Conservation (phyloP, 2,888 invertebrate species). For the Galerucella calmariensis region DNA sequence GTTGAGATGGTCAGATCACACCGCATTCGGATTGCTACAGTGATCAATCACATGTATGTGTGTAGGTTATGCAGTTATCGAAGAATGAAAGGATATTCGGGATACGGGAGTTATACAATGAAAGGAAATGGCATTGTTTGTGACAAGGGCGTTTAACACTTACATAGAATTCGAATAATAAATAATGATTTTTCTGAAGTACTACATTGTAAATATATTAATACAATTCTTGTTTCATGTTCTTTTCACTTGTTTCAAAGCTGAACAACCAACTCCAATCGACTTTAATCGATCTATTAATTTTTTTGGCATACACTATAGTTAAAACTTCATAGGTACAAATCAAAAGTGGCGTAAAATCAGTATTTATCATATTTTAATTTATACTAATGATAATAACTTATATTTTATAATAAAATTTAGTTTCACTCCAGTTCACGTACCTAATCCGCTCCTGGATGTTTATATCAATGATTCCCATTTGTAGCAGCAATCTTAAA, state of each 20-base stretch:
- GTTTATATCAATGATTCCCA: not conserved
- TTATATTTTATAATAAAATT: too few species aligned
- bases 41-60: slow-evolving; percentile 47
- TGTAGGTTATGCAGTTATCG: slow-evolving; percentile 46
- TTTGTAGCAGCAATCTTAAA: too few species aligned
- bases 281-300: too few species aligned
- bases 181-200: not conserved
- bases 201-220: too few species aligned
- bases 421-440: not conserved
- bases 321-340: too few species aligned
- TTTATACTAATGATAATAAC: too few species aligned
- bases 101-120: slow-evolving; percentile 9
- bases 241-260: too few species aligned
- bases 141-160: not conserved
- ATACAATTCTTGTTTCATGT: too few species aligned
- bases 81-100: slow-evolving; percentile 34
- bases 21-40: slow-evolving; percentile 38
- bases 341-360: too few species aligned
- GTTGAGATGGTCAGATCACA: slow-evolving; percentile 26
- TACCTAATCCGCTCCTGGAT: not conserved
- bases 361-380: too few species aligned
- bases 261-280: not conserved
- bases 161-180: not conserved
- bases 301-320: too few species aligned
- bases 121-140: slow-evolving; percentile 7